These are phyloP conservation scores for Cetonia aurata DNA, from an alignment of 2,888 invertebrate genomes.

Conservation along the genomic window DNA sequence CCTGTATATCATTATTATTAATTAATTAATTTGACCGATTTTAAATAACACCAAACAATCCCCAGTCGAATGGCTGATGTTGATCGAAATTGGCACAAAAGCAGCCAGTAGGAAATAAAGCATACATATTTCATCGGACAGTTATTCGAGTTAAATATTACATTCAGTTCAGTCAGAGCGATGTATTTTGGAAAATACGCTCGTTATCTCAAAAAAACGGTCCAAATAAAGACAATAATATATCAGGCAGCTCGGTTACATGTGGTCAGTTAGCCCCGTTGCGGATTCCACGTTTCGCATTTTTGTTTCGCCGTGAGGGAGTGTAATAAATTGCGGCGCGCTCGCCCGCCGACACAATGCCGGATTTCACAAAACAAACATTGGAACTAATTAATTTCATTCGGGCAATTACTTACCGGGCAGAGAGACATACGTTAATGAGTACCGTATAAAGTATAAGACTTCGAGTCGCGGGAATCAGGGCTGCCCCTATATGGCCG, in stretches of 20 bases:
- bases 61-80: too few relatives aligned
- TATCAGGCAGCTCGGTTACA: slow-evolving; percentile 16
- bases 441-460: slow-evolving; percentile 43
- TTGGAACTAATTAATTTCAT: slow-evolving; percentile 42
- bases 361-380: slow-evolving; percentile 39
- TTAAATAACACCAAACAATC: too few relatives aligned
- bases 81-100: too few relatives aligned
- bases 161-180: too few relatives aligned
- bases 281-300: slow-evolving; percentile 9
- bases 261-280: background rate
- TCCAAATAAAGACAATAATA: slow-evolving; percentile 23
- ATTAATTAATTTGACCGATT: too few relatives aligned
- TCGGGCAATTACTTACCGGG: slow-evolving; percentile 43
- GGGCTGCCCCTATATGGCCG: slow-evolving; percentile 40
- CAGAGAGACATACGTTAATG: slow-evolving; percentile 41
- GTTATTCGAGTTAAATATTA: too few relatives aligned
- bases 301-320: slow-evolving; percentile 23
- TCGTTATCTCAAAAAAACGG: slow-evolving; percentile 8
- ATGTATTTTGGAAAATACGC: background rate
- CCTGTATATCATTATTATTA: too few relatives aligned
- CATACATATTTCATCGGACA: too few relatives aligned
- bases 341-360: slow-evolving; percentile 27
- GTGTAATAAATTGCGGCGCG: slow-evolving; percentile 27
- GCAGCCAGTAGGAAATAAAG: too few relatives aligned
- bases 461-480: slow-evolving; percentile 37